A percentile compares a stretch with the other conserved stretches of the same genome.
Conservation (phyloP, 2,888 invertebrate species). For the Chouioia cunea region DNA sequence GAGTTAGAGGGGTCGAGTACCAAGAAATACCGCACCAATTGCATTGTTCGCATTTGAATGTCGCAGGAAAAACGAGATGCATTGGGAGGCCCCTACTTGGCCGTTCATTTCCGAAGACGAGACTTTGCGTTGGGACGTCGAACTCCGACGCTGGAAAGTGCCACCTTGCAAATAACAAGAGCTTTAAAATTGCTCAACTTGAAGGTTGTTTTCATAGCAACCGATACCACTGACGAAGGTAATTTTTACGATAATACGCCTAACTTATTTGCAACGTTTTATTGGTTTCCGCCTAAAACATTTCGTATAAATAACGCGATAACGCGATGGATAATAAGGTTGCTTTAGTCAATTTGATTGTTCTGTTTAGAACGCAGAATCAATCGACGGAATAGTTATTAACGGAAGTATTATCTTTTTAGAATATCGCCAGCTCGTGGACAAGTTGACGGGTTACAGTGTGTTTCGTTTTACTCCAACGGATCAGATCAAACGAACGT, state of each 20-base stretch:
- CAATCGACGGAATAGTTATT: no score
- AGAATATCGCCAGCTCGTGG: conserved; percentile 48
- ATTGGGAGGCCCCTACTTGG: conserved; percentile 80
- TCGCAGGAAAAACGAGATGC: conserved; percentile 69
- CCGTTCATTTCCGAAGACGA: conserved; percentile 87
- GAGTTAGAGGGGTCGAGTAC: no score
- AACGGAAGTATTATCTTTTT: no score
- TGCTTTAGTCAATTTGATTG: no score
- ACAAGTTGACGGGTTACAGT: conserved; percentile 53
- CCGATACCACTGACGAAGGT: conserved; percentile 80
- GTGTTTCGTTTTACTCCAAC: conserved; percentile 63
- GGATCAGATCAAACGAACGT: conserved; percentile 69
- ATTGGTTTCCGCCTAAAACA: no score
- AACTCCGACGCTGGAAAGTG: conserved; percentile 82
- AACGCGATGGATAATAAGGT: no score
- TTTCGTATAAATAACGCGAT: no score
- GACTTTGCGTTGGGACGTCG: conserved; percentile 86
- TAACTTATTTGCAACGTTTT: no score
- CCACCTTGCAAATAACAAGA: conserved; percentile 80
- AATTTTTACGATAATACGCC: conserved; percentile 35
- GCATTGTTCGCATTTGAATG: no score
- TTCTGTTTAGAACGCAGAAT: no score
- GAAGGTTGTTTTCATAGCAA: conserved; percentile 82
- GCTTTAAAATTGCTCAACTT: conserved; percentile 73
- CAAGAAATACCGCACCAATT: no score